A percentile compares a stretch with the other conserved stretches of the same genome.
Conservation (phyloP, 2,888 invertebrate genomes). For the Sarcophaga carnaria region DNA sequence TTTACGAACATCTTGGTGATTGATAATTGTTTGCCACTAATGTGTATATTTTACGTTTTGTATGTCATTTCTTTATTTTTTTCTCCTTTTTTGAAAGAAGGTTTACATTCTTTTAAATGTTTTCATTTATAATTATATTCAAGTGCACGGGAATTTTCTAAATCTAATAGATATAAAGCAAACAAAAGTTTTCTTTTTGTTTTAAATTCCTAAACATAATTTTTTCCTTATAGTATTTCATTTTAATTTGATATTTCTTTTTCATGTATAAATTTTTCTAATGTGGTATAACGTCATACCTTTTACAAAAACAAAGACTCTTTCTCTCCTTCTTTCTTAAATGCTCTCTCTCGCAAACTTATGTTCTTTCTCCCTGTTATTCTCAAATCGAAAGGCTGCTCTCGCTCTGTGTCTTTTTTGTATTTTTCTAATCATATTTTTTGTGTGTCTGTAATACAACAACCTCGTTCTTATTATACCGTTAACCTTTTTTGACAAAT, state of each 20-base stretch:
- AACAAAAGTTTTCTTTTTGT: not conserved
- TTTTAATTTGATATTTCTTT: conserved; percentile 32
- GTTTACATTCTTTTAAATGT: not conserved
- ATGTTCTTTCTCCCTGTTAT: conserved; percentile 3
- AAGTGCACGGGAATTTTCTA: conserved; percentile 30
- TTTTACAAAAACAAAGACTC: conserved; percentile 35
- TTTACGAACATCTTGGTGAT: conserved; percentile 48
- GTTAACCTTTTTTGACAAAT: conserved; percentile 61
- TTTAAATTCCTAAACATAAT: conserved; percentile 11
- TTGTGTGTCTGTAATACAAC: conserved; percentile 49
- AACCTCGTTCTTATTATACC: conserved; percentile 62
- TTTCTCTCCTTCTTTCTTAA: conserved; percentile 33
- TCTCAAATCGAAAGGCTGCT: conserved; percentile 20
- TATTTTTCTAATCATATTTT: conserved; percentile 48
- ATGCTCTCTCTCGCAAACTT: not conserved
- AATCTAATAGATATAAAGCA: not conserved
- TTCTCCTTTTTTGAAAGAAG: not conserved
- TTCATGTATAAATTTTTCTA: conserved; percentile 51
- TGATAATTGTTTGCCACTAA: conserved; percentile 40
- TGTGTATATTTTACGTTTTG: conserved; percentile 6
- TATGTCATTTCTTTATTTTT: not conserved
- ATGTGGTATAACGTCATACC: conserved; percentile 64
- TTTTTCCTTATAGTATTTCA: conserved; percentile 34
- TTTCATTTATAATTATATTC: not conserved
- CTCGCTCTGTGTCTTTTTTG: conserved; percentile 27